A percentile compares a stretch with the other conserved stretches of the same genome.
phyloP scores from a whole-genome alignment of 2,113 vertebrate species.

The Peromyscus maniculatus region DNA sequence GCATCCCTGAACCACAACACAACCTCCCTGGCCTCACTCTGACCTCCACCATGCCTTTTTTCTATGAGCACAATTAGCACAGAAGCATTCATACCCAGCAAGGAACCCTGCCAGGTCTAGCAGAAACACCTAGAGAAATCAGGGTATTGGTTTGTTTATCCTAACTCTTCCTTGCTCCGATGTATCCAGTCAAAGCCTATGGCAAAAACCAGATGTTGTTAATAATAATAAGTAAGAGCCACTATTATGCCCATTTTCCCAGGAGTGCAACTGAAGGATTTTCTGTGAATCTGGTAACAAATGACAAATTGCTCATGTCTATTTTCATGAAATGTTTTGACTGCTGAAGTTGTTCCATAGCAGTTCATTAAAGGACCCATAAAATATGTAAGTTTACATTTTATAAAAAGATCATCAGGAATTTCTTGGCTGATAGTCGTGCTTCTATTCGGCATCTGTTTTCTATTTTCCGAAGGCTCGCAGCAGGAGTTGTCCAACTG shows the following conservation, averaged over 20 bases:
- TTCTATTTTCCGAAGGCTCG: conserved; percentile 86
- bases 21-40: conserved; percentile 40
- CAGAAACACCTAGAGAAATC: conserved; percentile 71
- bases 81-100: conserved; percentile 35
- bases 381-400: conserved; percentile 91
- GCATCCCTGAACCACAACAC: not conserved
- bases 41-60: not conserved
- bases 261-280: conserved; percentile 79
- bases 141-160: conserved; percentile 65
- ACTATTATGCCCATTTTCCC: conserved; percentile 83
- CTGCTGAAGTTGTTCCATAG: conserved; percentile 88
- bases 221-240: conserved; percentile 79
- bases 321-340: conserved; percentile 90
- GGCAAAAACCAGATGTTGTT: conserved; percentile 82
- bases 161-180: conserved; percentile 62
- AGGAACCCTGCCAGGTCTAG: conserved; percentile 53
- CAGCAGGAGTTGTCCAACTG: conserved; percentile 86
- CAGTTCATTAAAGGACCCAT: conserved; percentile 90
- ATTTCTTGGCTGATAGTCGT: conserved; percentile 87
- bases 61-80: not conserved
- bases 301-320: conserved; percentile 86
- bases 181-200: conserved; percentile 47
- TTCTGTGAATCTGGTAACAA: conserved; percentile 85
- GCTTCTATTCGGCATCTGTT: conserved; percentile 89
- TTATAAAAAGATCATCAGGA: conserved; percentile 90